Evolutionary conservation across 2,113 vertebrate genomes (phyloP), one percentile per base, ranked within the genome.

Genomic region (Thinocorus orbignyianus): DNA sequence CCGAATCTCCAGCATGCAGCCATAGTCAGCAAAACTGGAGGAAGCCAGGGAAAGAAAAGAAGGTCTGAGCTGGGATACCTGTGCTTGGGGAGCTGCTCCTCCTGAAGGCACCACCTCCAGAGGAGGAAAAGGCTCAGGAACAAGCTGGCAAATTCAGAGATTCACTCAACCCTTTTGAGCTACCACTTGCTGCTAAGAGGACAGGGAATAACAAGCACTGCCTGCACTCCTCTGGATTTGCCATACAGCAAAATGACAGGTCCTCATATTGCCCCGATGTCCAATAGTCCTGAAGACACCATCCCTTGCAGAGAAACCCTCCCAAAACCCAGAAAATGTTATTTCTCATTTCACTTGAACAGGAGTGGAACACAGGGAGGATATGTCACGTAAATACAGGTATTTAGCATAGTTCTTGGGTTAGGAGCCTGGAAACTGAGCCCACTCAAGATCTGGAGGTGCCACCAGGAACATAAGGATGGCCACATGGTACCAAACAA

Each of bases 1-100:
- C 39, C 95, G 95, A 60, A 99, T 99, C 97, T 99, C 98, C 96
- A 99, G 93, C 97, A 99, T 97, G 65, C 99, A 99, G 86, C 99
- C 99, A 0, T 98, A 99, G 93, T 99, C 99, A 77, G 99, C 98
- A 97, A 99, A 99, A 64, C 99, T 99, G 96, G 46, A 57, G 49
- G 28, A 73, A 76, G 44, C 5, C 44, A 41, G 33, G 49, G 28
- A 58, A 30, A 78, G 13, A 7, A 41, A 78, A 81, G 17, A 26
- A 30, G 19, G 37, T 16, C 65, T 94, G 28, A 76, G 76, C 33
- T 44, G 62, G 55, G 48, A 13, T 19, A 24, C 3, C 0, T 5
- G 20, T 7, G 26, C 13, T 6, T 7, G 52, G 33, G 49, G 28
- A 60, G 49, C 33, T 66, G 71, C 77, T 78, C 28, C 60, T 70